Evolutionary conservation across 1,140 invertebrate genomes (phyloP).

Genomic region (Rhizoglyphus robini): DNA sequence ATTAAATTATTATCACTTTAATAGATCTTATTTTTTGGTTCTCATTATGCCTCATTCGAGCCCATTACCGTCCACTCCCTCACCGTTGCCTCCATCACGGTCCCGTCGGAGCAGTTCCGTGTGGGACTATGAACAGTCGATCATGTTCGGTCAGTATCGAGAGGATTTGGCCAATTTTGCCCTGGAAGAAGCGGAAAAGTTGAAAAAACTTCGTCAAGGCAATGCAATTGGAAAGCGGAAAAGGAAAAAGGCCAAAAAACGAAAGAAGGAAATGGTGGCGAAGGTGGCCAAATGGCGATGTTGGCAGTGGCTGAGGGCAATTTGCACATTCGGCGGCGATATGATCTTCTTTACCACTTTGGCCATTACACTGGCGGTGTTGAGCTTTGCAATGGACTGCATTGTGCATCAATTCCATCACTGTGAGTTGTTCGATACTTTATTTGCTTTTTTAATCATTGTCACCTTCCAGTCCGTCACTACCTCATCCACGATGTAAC

Average conservation of each 20-base stretch:
- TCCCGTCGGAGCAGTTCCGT: conserved; percentile 15
- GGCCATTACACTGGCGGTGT: conserved; percentile 83
- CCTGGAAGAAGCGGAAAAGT: background rate
- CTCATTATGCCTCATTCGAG: too few species aligned
- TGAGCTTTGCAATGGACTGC: conserved; percentile 84
- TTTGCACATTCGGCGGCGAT: conserved; percentile 11
- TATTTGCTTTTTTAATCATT: conserved; percentile 72
- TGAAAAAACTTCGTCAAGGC: too few species aligned
- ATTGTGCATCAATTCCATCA: conserved; percentile 15
- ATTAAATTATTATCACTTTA: too few species aligned
- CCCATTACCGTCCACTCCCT: too few species aligned
- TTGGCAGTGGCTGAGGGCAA: background rate
- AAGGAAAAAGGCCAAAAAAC: conserved; percentile 8
- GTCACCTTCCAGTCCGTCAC: conserved; percentile 42
- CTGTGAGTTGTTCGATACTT: conserved; percentile 54
- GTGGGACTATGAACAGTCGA: conserved; percentile 17
- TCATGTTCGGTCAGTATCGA: conserved; percentile 18
- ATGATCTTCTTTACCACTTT: conserved; percentile 76
- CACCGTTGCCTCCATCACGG: too few species aligned
- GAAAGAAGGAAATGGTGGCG: background rate
- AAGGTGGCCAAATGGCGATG: background rate
- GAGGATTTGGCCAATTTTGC: conserved; percentile 18
- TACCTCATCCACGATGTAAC: conserved; percentile 11
- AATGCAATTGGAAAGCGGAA: background rate
- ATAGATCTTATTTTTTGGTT: too few species aligned